A percentile compares a stretch with the other conserved stretches of the same genome.
Conservation (phyloP, 1,140 invertebrate species). For the Drosophila eugracilis region DNA sequence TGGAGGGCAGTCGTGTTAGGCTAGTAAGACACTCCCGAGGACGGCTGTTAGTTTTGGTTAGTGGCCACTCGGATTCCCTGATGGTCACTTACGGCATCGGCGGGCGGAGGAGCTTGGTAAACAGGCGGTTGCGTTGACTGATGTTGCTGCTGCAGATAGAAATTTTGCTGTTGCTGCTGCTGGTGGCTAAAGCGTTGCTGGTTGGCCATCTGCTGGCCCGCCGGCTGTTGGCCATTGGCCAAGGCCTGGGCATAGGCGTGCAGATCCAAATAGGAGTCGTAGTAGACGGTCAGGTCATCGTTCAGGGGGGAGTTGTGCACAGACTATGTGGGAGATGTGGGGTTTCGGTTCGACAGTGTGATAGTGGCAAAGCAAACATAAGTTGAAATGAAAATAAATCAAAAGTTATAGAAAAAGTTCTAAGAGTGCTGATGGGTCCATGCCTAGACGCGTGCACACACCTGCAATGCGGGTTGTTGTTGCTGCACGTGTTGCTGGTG, state of each 20-base stretch:
- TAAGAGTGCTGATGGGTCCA: conserved; percentile 27
- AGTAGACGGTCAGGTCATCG: conserved; percentile 66
- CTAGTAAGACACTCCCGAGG: conserved; percentile 3
- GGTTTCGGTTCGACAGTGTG: conserved; percentile 30
- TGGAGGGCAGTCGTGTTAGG: conserved; percentile 32
- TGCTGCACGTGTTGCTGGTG: conserved; percentile 45
- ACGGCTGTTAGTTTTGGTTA: conserved; percentile 52
- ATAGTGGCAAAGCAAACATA: conserved; percentile 52
- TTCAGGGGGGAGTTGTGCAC: conserved; percentile 52
- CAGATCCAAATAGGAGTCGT: conserved; percentile 76
- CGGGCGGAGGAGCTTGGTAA: conserved; percentile 59
- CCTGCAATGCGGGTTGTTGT: conserved; percentile 64
- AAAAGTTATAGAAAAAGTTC: conserved; percentile 39
- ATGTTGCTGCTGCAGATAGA: conserved; percentile 44
- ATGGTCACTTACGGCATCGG: conserved; percentile 76
- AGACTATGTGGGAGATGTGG: conserved; percentile 36
- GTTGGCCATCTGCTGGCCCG: conserved; percentile 26
- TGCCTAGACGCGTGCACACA: conserved; percentile 67
- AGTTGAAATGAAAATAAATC: conserved; percentile 63
- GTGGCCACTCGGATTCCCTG: conserved; percentile 26
- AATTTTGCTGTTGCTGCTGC: conserved; percentile 31
- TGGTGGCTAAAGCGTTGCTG: conserved; percentile 50
- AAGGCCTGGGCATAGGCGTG: conserved; percentile 62
- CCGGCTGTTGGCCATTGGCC: conserved; percentile 40
- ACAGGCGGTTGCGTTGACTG: conserved; percentile 53